Evolutionary conservation across 2,113 vertebrate species (phyloP).

Genomic region (Micronycteris hirsuta): DNA sequence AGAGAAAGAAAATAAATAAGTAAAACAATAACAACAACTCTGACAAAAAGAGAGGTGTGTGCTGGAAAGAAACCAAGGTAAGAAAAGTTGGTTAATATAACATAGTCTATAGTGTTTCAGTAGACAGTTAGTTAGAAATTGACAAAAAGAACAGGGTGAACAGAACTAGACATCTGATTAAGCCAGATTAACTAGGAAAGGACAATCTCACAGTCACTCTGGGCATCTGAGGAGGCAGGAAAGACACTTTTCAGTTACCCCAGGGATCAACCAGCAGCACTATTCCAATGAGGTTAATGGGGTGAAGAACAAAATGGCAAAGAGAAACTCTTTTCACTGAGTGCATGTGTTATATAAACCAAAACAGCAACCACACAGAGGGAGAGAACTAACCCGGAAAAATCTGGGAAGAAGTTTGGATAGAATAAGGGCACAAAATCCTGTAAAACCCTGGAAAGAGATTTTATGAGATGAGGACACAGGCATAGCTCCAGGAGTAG

Average conservation of each 20-base stretch:
- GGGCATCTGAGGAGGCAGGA: not conserved
- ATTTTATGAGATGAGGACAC: not conserved
- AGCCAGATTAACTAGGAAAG: not conserved
- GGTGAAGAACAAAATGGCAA: not conserved
- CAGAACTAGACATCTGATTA: not conserved
- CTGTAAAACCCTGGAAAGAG: not conserved
- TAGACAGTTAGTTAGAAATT: not conserved
- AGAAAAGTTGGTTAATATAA: not conserved
- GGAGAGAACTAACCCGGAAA: not conserved
- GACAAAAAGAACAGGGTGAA: not conserved
- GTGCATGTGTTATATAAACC: not conserved
- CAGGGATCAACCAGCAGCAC: not conserved
- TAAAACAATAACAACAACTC: not conserved
- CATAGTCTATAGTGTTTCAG: not conserved
- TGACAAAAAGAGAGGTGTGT: not conserved
- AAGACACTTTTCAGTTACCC: not conserved
- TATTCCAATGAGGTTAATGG: not conserved
- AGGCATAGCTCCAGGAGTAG: not conserved
- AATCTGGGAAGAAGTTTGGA: not conserved
- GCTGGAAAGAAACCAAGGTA: not conserved
- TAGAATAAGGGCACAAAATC: not conserved
- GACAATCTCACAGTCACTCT: not conserved
- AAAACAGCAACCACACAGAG: not conserved
- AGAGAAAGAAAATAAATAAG: not conserved
- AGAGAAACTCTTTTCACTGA: not conserved